Conservation (phyloP, 64 coral and sea anemone species). For the Stichodactyla helianthus region DNA sequence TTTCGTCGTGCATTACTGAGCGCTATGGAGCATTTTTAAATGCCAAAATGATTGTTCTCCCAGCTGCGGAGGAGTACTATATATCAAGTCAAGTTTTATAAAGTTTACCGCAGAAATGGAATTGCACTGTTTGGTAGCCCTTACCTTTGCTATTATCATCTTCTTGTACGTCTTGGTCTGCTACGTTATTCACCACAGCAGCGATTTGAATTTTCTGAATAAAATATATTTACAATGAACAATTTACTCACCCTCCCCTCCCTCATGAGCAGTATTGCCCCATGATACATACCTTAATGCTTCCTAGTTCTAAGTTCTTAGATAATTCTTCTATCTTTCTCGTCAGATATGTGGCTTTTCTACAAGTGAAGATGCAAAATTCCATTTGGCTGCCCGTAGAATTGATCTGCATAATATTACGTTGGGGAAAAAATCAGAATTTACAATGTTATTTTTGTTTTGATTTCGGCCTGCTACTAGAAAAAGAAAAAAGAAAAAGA, state of each 20-base stretch:
- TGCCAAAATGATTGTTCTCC: too few species aligned
- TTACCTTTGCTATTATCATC: conserved; percentile 55
- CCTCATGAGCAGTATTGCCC: neutral
- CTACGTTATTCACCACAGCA: conserved; percentile 24
- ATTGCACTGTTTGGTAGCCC: neutral
- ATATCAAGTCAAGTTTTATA: too few species aligned
- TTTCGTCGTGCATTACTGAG: too few species aligned
- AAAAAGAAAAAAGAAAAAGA: too few species aligned
- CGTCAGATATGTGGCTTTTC: conserved; percentile 24
- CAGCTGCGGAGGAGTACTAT: too few species aligned
- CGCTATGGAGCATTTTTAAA: too few species aligned
- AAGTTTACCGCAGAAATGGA: too few species aligned
- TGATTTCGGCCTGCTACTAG: too few species aligned
- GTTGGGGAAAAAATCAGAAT: neutral
- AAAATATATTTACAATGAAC: neutral
- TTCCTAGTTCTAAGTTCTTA: conserved; percentile 69
- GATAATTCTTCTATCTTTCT: conserved; percentile 74
- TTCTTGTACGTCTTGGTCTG: conserved; percentile 39
- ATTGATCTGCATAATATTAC: conserved; percentile 44
- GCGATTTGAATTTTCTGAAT: conserved; percentile 81
- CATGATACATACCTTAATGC: conserved; percentile 53
- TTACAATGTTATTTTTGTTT: too few species aligned
- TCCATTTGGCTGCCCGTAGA: conserved; percentile 75
- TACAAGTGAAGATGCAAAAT: conserved; percentile 77
- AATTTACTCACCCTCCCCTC: neutral